Conservation (phyloP, 2,113 vertebrate species). For the Trogon melanurus region DNA sequence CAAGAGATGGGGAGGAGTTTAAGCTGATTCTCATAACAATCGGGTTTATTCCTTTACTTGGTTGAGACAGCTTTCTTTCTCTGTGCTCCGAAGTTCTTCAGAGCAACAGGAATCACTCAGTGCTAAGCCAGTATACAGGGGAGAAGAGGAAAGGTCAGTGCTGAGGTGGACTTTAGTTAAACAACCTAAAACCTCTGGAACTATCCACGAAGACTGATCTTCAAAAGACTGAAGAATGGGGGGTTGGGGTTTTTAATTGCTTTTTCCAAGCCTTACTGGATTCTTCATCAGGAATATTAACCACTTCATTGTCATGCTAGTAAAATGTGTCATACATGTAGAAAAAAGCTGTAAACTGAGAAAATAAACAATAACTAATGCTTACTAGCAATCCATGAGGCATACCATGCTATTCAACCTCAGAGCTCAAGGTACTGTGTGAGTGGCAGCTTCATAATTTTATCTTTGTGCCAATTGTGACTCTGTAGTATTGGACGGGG, state of each 20-base stretch:
- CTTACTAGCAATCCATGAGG: background rate
- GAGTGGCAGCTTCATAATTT: background rate
- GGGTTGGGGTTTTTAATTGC: rapidly evolving
- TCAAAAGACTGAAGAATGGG: background rate
- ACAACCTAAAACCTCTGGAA: background rate
- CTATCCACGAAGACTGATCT: background rate
- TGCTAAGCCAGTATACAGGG: background rate
- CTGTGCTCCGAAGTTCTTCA: background rate
- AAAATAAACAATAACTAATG: background rate
- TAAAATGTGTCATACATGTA: background rate
- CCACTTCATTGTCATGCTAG: background rate
- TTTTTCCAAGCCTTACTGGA: background rate
- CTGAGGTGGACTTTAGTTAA: background rate
- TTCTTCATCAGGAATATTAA: constrained; percentile 8
- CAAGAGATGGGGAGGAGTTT: background rate
- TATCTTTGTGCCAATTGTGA: background rate
- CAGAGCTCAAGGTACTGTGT: background rate
- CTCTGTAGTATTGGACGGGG: background rate
- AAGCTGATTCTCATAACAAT: background rate
- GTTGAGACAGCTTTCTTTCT: background rate
- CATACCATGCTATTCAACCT: background rate
- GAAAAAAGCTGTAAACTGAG: background rate
- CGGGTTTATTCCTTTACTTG: background rate
- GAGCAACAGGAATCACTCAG: background rate
- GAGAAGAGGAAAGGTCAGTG: background rate